Evolutionary conservation across 2,113 vertebrate genomes (phyloP).

Genomic region (Calcarius ornatus): DNA sequence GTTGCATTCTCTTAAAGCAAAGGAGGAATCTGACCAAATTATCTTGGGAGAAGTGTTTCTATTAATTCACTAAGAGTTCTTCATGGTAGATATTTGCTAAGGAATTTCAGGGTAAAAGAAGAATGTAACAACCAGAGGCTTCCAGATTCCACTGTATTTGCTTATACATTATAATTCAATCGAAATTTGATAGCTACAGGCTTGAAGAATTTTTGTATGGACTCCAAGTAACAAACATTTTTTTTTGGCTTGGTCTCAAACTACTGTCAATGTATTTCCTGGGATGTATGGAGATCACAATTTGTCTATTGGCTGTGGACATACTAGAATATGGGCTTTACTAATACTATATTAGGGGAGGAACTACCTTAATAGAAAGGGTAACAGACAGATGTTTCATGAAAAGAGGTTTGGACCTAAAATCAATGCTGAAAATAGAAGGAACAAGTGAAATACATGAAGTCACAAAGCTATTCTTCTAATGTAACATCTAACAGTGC

Average conservation of each 20-base stretch:
- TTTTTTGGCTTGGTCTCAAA: not conserved
- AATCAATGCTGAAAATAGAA: not conserved
- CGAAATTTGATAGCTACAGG: not conserved
- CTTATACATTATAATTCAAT: not conserved
- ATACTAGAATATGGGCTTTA: not conserved
- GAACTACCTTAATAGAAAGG: not conserved
- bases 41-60: not conserved
- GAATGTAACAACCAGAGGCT: not conserved
- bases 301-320: not conserved
- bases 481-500: not conserved
- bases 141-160: not conserved
- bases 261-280: not conserved
- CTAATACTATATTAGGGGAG: not conserved
- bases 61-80: not conserved
- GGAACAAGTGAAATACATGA: not conserved
- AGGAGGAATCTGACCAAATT: not conserved
- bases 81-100: not conserved
- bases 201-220: not conserved
- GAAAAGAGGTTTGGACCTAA: not conserved
- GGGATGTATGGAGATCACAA: not conserved
- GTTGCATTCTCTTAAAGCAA: not conserved
- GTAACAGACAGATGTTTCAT: not conserved
- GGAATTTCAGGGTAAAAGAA: not conserved
- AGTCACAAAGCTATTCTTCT: not conserved
- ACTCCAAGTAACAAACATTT: accelerated